These are phyloP conservation scores for Meandrina meandrites DNA, from an alignment of 92 coral and sea anemone genomes.

Conservation along the genomic window DNA sequence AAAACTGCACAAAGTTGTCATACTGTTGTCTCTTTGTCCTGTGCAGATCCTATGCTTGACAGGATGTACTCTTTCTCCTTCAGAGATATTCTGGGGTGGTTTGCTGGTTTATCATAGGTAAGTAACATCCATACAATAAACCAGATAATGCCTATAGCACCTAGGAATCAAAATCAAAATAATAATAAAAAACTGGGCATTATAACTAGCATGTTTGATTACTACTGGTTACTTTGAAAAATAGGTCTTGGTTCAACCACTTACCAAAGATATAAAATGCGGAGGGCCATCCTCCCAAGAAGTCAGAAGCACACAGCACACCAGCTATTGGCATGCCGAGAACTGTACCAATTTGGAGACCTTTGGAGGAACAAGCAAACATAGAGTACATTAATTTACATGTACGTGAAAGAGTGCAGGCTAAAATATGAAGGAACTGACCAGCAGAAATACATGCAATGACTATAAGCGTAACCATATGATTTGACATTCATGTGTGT, in stretches of 20 bases:
- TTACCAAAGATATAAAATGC: conserved; percentile 96
- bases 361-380: conserved; percentile 42
- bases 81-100: conserved; percentile 86
- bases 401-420: background rate
- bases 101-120: conserved; percentile 74
- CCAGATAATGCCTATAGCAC: conserved; percentile 83
- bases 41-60: conserved; percentile 56
- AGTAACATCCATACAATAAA: conserved; percentile 76
- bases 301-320: conserved; percentile 63
- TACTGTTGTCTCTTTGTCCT: conserved; percentile 62
- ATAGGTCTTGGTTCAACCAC: background rate
- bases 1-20: background rate
- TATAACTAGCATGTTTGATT: too few relatives aligned
- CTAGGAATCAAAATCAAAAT: conserved; percentile 37
- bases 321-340: conserved; percentile 88
- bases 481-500: too few relatives aligned
- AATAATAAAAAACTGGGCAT: too few relatives aligned
- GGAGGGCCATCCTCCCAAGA: conserved; percentile 99
- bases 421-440: background rate
- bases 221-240: too few relatives aligned
- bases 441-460: background rate
- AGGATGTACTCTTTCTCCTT: conserved; percentile 80
- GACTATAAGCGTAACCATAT: too few relatives aligned
- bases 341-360: conserved; percentile 82
- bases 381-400: too few relatives aligned